These are phyloP conservation scores for Chironomus tepperi DNA, from an alignment of 1,140 invertebrate genomes.

Conservation along the genomic window DNA sequence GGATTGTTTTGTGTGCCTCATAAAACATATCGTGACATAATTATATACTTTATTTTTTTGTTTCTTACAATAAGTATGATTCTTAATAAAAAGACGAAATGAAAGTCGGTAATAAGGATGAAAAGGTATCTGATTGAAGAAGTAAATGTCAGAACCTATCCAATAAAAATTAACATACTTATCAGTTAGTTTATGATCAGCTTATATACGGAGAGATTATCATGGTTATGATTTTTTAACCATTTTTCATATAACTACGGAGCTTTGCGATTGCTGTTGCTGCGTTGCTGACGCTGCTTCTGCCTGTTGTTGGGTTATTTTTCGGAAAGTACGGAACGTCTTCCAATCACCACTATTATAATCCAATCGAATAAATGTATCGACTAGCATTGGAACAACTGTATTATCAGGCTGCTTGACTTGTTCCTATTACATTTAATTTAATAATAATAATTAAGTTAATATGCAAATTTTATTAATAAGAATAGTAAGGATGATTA, in stretches of 20 bases:
- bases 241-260: conserved; percentile 27
- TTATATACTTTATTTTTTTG: no score
- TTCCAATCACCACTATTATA: conserved; percentile 82
- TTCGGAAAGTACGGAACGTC: conserved; percentile 61
- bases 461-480: conserved; percentile 18
- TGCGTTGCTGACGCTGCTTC: neutral
- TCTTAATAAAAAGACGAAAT: no score
- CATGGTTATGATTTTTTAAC: conserved; percentile 25
- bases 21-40: no score
- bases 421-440: conserved; percentile 43
- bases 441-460: conserved; percentile 1
- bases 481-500: conserved; percentile 26
- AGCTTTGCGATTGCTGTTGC: conserved; percentile 28
- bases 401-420: conserved; percentile 52
- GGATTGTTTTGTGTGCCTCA: no score
- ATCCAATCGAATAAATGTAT: conserved; percentile 83
- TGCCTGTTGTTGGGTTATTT: conserved; percentile 33
- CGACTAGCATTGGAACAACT: conserved; percentile 54
- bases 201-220: neutral
- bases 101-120: no score
- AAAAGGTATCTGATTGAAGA: no score
- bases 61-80: no score
- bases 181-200: no score
- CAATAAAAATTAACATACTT: no score
- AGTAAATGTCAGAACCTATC: no score